Evolutionary conservation across 2,888 invertebrate species (phyloP).

Genomic region (Blastobasis adustella): DNA sequence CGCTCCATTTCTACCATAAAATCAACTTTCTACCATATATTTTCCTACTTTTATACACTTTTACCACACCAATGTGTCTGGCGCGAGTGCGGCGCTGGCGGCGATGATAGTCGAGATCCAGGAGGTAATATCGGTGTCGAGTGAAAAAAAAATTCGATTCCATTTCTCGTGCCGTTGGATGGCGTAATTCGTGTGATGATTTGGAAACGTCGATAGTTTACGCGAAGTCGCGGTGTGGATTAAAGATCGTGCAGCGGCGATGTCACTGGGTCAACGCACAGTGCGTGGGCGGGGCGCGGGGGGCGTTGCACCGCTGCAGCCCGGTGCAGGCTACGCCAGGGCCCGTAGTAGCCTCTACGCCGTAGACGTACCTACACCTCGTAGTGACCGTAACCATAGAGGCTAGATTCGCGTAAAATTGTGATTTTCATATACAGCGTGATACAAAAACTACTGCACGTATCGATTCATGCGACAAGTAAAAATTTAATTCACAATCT

Average conservation of each 20-base stretch:
- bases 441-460: too few species aligned
- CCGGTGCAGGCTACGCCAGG: conserved; percentile 41
- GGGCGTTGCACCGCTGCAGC: conserved; percentile 64
- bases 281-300: conserved; percentile 52
- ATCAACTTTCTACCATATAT: conserved; percentile 15
- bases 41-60: conserved; percentile 1
- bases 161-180: too few species aligned
- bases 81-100: conserved; percentile 25
- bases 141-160: too few species aligned
- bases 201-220: background rate
- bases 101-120: conserved; percentile 70
- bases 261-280: conserved; percentile 73
- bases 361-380: conserved; percentile 23
- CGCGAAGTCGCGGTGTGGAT: conserved; percentile 48
- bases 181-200: too few species aligned
- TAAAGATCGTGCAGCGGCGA: conserved; percentile 66
- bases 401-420: too few species aligned
- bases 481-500: too few species aligned
- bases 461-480: too few species aligned
- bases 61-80: conserved; percentile 1
- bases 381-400: too few species aligned
- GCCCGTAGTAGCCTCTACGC: conserved; percentile 45
- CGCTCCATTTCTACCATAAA: conserved; percentile 21
- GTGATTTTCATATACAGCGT: too few species aligned
- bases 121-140: conserved; percentile 41